These are phyloP conservation scores for Oxytorus armatus DNA, from an alignment of 2,888 invertebrate genomes.

Conservation along the genomic window DNA sequence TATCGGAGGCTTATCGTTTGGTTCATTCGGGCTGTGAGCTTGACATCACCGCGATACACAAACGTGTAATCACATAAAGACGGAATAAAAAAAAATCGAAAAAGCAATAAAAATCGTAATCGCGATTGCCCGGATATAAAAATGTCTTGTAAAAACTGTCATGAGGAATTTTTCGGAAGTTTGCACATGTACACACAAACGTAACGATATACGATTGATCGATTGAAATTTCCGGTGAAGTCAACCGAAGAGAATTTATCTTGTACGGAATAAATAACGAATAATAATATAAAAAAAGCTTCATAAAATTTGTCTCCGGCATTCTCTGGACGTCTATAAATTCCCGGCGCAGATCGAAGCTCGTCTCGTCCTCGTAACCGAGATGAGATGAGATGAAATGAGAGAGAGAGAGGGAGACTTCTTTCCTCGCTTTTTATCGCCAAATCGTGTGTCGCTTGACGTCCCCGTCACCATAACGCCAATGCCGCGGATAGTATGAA, in stretches of 20 bases:
- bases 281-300: constrained; percentile 26
- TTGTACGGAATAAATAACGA: no score
- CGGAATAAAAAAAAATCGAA: no score
- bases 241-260: neutral
- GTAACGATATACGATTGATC: constrained; percentile 5
- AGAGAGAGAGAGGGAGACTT: constrained; percentile 18
- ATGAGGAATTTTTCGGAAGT: neutral
- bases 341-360: constrained; percentile 31
- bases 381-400: constrained; percentile 15
- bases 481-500: neutral
- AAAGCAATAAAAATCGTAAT: neutral
- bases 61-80: neutral
- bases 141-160: neutral
- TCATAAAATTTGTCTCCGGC: constrained; percentile 57
- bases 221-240: constrained; percentile 16
- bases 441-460: neutral
- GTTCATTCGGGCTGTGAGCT: constrained; percentile 53
- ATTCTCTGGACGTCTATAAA: constrained; percentile 47
- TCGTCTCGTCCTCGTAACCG: constrained; percentile 10
- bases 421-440: constrained; percentile 28
- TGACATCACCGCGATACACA: neutral
- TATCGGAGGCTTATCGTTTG: constrained; percentile 49
- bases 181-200: neutral
- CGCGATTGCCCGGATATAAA: neutral
- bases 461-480: no score